A percentile compares a stretch with the other conserved stretches of the same genome.
phyloP scores from a whole-genome alignment of 2,797 vertebrate genomes.

The Spinibarbus caldwelli region DNA sequence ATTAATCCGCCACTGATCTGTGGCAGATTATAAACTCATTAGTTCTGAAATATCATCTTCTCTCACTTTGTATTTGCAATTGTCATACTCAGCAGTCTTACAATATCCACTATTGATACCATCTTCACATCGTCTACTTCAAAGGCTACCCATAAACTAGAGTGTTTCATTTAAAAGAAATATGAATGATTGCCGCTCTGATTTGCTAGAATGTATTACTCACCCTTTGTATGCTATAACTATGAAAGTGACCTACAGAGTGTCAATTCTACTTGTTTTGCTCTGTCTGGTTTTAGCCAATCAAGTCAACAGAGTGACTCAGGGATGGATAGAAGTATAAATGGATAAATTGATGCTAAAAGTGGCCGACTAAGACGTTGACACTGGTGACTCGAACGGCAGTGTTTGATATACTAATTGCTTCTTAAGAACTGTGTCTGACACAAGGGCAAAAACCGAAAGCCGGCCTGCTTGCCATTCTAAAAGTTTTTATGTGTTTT shows the following conservation, averaged over 20 bases:
- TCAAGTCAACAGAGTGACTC: constrained; percentile 5
- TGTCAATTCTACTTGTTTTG: constrained; percentile 3
- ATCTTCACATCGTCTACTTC: background rate
- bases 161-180: background rate
- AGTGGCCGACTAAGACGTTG: background rate
- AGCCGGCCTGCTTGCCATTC: background rate
- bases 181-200: background rate
- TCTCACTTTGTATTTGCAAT: background rate
- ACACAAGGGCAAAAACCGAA: constrained; percentile 20
- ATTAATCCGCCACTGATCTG: constrained; percentile 9
- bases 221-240: background rate
- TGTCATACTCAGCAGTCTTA: background rate
- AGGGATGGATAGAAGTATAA: background rate
- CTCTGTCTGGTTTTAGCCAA: background rate
- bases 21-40: constrained; percentile 38
- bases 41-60: constrained; percentile 8
- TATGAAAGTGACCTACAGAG: background rate
- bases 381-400: constrained; percentile 10
- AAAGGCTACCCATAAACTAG: background rate
- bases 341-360: constrained; percentile 17
- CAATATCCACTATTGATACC: background rate
- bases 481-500: constrained; percentile 40
- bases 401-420: constrained; percentile 43
- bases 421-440: constrained; percentile 26
- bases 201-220: background rate